These are phyloP conservation scores for Takifugu bimaculatus DNA, from an alignment of 2,113 vertebrate genomes.

Conservation along the genomic window DNA sequence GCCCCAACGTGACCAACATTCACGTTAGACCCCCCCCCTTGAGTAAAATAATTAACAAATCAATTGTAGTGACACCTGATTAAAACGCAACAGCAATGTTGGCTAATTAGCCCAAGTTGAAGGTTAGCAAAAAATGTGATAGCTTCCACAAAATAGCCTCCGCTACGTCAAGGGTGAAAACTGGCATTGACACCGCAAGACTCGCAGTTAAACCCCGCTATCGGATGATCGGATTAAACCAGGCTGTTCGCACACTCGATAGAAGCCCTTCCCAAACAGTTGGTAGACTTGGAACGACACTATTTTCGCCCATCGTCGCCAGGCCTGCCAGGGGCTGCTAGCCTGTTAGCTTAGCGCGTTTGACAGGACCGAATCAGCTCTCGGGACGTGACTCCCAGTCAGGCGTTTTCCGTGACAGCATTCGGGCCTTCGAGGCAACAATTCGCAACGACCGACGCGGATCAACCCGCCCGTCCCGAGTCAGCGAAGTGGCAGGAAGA, in stretches of 20 bases:
- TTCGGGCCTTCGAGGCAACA: neutral
- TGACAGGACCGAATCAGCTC: constrained; percentile 53
- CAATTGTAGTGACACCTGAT: too few relatives aligned
- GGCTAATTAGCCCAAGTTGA: too few relatives aligned
- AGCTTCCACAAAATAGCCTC: constrained; percentile 22
- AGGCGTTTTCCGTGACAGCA: constrained; percentile 32
- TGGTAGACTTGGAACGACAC: neutral
- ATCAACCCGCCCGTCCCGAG: neutral
- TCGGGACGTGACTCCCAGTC: constrained; percentile 13
- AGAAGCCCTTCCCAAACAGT: neutral
- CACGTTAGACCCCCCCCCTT: too few relatives aligned
- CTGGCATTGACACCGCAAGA: neutral
- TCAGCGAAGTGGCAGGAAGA: neutral
- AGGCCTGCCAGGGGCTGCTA: constrained; percentile 53
- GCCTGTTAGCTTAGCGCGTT: constrained; percentile 58
- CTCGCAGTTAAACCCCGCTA: neutral
- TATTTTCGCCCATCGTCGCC: constrained; percentile 7
- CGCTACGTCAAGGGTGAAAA: constrained; percentile 27
- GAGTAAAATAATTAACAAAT: too few relatives aligned
- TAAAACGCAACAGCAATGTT: too few relatives aligned
- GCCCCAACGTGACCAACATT: too few relatives aligned
- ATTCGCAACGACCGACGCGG: neutral
- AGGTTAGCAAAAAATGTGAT: neutral
- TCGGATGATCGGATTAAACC: accelerated
- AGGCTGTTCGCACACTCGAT: accelerated